Percentiles rank a stretch among this genome's conserved stretches.
phyloP scores from a whole-genome alignment of 2,797 vertebrate species.

The Sebastes ruberrimus region DNA sequence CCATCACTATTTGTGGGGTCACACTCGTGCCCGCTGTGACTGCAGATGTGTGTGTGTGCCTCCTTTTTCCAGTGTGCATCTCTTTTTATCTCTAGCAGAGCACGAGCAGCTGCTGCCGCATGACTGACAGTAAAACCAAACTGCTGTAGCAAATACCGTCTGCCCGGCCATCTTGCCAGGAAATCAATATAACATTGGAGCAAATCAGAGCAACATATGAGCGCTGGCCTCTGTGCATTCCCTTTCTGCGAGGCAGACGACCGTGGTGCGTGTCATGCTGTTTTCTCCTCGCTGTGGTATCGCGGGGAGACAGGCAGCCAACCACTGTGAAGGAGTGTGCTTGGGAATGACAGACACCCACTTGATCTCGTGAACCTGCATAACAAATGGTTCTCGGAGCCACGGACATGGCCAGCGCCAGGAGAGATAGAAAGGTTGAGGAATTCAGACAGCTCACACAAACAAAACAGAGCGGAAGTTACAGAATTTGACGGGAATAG shows the following conservation, averaged over 20 bases:
- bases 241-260: conserved; percentile 38
- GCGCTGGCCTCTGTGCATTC: conserved; percentile 25
- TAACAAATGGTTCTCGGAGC: conserved; percentile 52
- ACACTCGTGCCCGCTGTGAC: conserved; percentile 40
- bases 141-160: conserved; percentile 26
- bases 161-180: conserved; percentile 48
- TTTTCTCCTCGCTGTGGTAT: conserved; percentile 55
- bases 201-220: conserved; percentile 56
- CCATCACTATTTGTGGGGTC: conserved; percentile 57
- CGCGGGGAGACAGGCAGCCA: conserved; percentile 56
- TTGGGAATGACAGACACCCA: conserved; percentile 64
- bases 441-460: conserved; percentile 16
- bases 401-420: conserved; percentile 20
- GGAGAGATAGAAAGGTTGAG: conserved; percentile 19
- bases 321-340: conserved; percentile 61
- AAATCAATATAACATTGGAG: conserved; percentile 56
- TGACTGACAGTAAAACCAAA: conserved; percentile 47
- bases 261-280: conserved; percentile 52
- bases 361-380: conserved; percentile 71
- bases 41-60: conserved; percentile 1
- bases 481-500: neutral
- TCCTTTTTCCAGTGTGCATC: neutral
- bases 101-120: conserved; percentile 38
- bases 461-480: neutral
- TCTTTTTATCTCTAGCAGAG: conserved; percentile 44